phyloP scores from a whole-genome alignment of 2,888 invertebrate genomes.

The Chouioia cunea region DNA sequence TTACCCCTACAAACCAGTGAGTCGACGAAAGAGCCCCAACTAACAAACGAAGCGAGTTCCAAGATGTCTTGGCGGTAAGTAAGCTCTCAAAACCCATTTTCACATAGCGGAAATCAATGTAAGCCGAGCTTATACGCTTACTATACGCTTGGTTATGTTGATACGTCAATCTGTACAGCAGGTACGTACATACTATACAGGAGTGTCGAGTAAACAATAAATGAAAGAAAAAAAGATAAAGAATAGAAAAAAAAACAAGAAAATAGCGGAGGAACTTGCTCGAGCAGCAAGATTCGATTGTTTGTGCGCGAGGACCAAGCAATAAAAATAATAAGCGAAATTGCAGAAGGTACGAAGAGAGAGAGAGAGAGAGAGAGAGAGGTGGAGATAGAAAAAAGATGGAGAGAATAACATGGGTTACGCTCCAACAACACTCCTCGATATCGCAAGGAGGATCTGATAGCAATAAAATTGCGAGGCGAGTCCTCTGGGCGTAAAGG shows the following conservation, averaged over 20 bases:
- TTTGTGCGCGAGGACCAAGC: constrained; percentile 1
- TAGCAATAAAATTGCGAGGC: constrained; percentile 41
- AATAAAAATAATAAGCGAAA: constrained; percentile 35
- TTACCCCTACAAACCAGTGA: not conserved
- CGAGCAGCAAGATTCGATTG: no score
- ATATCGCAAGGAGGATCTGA: constrained; percentile 34
- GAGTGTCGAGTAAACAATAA: not conserved
- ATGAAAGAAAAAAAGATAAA: not conserved
- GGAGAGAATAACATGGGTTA: not conserved
- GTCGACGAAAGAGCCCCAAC: constrained; percentile 1
- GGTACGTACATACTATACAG: not conserved
- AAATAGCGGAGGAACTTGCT: not conserved
- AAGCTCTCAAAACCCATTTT: constrained; percentile 35
- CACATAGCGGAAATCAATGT: constrained; percentile 22
- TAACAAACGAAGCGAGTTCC: constrained; percentile 3
- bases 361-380: not conserved
- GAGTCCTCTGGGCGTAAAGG: constrained; percentile 11
- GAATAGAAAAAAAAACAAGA: not conserved
- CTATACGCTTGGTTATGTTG: not conserved
- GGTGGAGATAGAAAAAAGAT: not conserved
- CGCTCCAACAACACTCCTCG: constrained; percentile 4
- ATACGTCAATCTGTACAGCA: not conserved
- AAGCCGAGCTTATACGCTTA: constrained; percentile 14
- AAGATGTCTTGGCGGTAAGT: constrained; percentile 1
- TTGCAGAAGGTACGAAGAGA: not conserved